These are phyloP conservation scores for Mugil cephalus DNA, from an alignment of 2,113 vertebrate species.

Conservation along the genomic window DNA sequence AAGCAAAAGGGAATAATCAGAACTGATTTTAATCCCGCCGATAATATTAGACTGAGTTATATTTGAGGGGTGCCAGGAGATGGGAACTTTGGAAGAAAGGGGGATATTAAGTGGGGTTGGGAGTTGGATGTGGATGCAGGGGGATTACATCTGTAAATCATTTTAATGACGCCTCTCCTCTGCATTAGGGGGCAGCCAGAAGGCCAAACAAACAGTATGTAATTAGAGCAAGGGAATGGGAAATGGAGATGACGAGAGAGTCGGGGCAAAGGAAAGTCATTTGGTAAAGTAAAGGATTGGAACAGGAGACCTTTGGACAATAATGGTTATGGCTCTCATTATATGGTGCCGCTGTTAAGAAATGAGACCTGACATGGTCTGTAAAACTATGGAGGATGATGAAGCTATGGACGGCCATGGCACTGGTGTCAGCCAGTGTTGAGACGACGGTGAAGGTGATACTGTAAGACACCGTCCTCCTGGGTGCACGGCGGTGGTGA, in stretches of 20 bases:
- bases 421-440: neutral
- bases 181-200: slow-evolving; percentile 73
- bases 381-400: slow-evolving; percentile 45
- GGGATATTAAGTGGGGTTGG: slow-evolving; percentile 1
- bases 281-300: slow-evolving; percentile 75
- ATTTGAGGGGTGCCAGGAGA: slow-evolving; percentile 51
- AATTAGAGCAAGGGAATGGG: slow-evolving; percentile 77
- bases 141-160: slow-evolving; percentile 78
- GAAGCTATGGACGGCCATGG: slow-evolving; percentile 29
- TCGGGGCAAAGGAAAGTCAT: slow-evolving; percentile 68
- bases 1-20: slow-evolving; percentile 60
- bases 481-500: slow-evolving; percentile 37
- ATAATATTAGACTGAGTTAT: slow-evolving; percentile 72
- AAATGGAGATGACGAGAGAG: slow-evolving; percentile 60
- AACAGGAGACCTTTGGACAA: slow-evolving; percentile 75
- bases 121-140: neutral
- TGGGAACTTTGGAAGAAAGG: slow-evolving; percentile 12
- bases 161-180: slow-evolving; percentile 78
- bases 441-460: slow-evolving; percentile 38
- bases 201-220: slow-evolving; percentile 79
- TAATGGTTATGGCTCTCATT: slow-evolving; percentile 75
- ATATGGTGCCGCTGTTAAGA: slow-evolving; percentile 66
- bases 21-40: slow-evolving; percentile 68
- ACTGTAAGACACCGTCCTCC: slow-evolving; percentile 23
- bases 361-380: slow-evolving; percentile 61